Percentiles rank a stretch among this genome's conserved stretches.
Evolutionary conservation across 2,113 vertebrate genomes (phyloP).

Genomic region (Muntiacus muntjak): DNA sequence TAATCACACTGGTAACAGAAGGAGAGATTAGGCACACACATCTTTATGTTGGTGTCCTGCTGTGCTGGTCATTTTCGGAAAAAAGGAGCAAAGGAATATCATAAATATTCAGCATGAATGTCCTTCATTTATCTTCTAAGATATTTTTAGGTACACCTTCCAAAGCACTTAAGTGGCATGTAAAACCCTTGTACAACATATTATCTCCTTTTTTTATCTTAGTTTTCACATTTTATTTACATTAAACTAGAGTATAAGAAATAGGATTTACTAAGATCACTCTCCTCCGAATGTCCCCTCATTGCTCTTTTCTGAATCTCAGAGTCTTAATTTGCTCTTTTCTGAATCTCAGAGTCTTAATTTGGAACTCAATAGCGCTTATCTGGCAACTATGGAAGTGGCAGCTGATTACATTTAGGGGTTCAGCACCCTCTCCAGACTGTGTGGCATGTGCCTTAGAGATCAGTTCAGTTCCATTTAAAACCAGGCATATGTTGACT

Average conservation of each 20-base stretch:
- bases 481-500: conserved; percentile 52
- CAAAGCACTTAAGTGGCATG: not conserved
- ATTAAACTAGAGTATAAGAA: not conserved
- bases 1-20: not conserved
- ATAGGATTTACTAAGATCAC: not conserved
- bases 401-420: not conserved
- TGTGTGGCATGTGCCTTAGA: conserved; percentile 13
- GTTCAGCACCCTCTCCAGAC: not conserved
- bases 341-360: not conserved
- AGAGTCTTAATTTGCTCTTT: not conserved
- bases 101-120: not conserved
- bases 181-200: not conserved
- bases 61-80: not conserved
- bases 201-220: not conserved
- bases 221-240: not conserved
- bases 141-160: not conserved
- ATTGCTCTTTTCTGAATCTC: not conserved
- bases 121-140: not conserved
- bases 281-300: not conserved
- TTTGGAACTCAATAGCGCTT: not conserved
- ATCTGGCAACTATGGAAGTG: not conserved
- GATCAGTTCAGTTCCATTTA: conserved; percentile 28
- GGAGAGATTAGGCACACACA: not conserved
- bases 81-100: not conserved
- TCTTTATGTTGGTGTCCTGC: not conserved